phyloP scores from a whole-genome alignment of 2,888 invertebrate genomes.

The Eugnorisma glareosa region DNA sequence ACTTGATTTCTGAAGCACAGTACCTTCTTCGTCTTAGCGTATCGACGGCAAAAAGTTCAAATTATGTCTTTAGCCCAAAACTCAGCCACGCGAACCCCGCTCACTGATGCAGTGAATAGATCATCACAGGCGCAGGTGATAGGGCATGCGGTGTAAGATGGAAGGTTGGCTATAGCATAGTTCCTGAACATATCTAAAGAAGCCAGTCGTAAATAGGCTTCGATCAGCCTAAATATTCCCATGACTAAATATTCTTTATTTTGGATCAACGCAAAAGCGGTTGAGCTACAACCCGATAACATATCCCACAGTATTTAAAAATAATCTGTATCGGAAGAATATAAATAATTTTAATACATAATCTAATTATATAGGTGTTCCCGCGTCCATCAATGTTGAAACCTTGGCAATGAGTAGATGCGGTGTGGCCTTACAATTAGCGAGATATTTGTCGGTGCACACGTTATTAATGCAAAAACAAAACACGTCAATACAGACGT shows the following conservation, averaged over 20 bases:
- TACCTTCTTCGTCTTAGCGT: no score
- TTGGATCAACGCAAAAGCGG: background rate
- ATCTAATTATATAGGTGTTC: conserved; percentile 40
- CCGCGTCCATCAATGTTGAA: conserved; percentile 56
- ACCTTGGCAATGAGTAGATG: conserved; percentile 64
- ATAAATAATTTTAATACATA: conserved; percentile 45
- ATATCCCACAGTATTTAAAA: conserved; percentile 29
- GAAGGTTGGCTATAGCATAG: no score
- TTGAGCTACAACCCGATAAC: background rate
- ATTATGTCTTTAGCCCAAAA: no score
- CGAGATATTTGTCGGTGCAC: conserved; percentile 25
- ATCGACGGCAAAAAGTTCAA: no score
- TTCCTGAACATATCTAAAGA: no score
- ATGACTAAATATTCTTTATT: background rate
- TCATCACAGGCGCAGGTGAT: no score
- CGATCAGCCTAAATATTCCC: background rate
- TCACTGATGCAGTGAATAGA: no score
- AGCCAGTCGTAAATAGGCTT: no score
- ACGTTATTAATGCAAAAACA: conserved; percentile 5
- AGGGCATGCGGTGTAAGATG: no score
- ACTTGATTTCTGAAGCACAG: no score
- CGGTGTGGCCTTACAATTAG: conserved; percentile 46
- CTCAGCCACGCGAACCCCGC: no score
- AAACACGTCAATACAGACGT: background rate
- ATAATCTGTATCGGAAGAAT: conserved; percentile 44